Evolutionary conservation across 2,113 vertebrate species (phyloP).

Genomic region (Paracanthobrama guichenoti): DNA sequence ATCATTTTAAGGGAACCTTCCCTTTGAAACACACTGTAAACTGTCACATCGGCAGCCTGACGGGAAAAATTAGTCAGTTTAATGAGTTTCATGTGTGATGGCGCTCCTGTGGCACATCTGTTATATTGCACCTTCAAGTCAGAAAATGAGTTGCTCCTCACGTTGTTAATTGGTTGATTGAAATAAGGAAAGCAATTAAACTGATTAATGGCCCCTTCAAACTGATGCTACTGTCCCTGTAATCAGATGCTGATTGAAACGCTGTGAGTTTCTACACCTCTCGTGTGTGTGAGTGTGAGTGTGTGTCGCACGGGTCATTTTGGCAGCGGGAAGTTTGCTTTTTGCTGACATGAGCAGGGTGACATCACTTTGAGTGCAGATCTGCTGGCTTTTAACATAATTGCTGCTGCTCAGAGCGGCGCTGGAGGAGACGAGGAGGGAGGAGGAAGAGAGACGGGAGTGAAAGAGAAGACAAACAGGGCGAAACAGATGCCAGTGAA

Average conservation of each 20-base stretch:
- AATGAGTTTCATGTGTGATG: background rate
- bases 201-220: slow-evolving; percentile 47
- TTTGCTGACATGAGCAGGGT: slow-evolving; percentile 74
- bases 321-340: slow-evolving; percentile 62
- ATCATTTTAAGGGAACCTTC: no score
- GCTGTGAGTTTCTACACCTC: slow-evolving; percentile 53
- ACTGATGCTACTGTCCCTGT: slow-evolving; percentile 30
- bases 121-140: background rate
- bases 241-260: slow-evolving; percentile 56
- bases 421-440: slow-evolving; percentile 38
- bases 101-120: background rate
- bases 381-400: slow-evolving; percentile 58
- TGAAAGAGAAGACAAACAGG: slow-evolving; percentile 60
- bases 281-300: slow-evolving; percentile 25
- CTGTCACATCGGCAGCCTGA: no score
- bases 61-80: background rate
- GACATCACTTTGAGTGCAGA: slow-evolving; percentile 69
- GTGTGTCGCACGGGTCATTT: slow-evolving; percentile 58
- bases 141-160: background rate
- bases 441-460: slow-evolving; percentile 49
- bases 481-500: slow-evolving; percentile 40
- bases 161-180: slow-evolving; percentile 47
- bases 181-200: slow-evolving; percentile 47
- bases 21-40: no score
- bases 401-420: slow-evolving; percentile 43